Conservation (phyloP, 1,140 invertebrate species). For the Thaumetopoea pityocampa region DNA sequence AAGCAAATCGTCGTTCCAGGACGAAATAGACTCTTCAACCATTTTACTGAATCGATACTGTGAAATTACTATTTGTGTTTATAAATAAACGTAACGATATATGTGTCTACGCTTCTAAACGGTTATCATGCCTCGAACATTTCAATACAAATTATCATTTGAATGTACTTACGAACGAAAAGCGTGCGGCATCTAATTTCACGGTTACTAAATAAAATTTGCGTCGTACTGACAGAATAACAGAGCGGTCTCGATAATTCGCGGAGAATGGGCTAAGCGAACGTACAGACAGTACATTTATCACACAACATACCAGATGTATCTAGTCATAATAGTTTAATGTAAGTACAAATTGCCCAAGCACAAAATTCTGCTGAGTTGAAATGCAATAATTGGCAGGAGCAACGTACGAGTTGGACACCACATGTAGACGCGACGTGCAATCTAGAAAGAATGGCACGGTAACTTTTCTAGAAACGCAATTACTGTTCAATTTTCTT, state of each 20-base stretch:
- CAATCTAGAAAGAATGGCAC: slow-evolving; percentile 40
- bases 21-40: slow-evolving; percentile 31
- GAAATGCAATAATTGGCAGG: slow-evolving; percentile 50
- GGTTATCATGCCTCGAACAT: slow-evolving; percentile 38
- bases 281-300: slow-evolving; percentile 37
- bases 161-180: slow-evolving; percentile 37
- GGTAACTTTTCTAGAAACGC: slow-evolving; percentile 39
- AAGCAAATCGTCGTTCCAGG: slow-evolving; percentile 53
- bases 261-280: slow-evolving; percentile 44
- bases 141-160: slow-evolving; percentile 42
- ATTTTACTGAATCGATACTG: slow-evolving; percentile 35
- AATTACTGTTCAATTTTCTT: slow-evolving; percentile 61
- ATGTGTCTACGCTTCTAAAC: slow-evolving; percentile 18
- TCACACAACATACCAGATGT: slow-evolving; percentile 33
- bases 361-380: slow-evolving; percentile 41
- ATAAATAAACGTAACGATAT: slow-evolving; percentile 15
- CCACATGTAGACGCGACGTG: slow-evolving; percentile 23
- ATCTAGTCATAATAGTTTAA: slow-evolving; percentile 37
- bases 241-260: slow-evolving; percentile 66
- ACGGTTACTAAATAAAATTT: slow-evolving; percentile 72
- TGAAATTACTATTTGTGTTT: slow-evolving; percentile 24
- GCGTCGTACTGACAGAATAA: slow-evolving; percentile 55
- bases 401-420: slow-evolving; percentile 21
- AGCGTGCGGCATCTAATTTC: slow-evolving; percentile 54
- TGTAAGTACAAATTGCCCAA: slow-evolving; percentile 46